A percentile compares a stretch with the other conserved stretches of the same genome.
Evolutionary conservation across 30 jellyfish, hydroid and myxozoan species (phyloP).

Genomic region (Hydractinia echinata): DNA sequence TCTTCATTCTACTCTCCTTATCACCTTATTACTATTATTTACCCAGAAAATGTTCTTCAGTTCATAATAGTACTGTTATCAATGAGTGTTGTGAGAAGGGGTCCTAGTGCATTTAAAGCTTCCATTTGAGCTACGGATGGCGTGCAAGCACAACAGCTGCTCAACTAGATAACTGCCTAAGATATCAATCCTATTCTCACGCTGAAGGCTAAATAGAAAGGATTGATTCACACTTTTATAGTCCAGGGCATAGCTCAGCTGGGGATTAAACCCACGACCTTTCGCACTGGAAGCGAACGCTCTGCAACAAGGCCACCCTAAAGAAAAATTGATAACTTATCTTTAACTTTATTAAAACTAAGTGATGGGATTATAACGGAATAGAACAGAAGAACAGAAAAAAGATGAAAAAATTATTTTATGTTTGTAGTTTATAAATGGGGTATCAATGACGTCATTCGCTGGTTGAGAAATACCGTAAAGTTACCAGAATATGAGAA

Average conservation of each 20-base stretch:
- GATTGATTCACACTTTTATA: too few species aligned
- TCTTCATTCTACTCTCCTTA: background rate
- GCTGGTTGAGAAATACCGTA: constrained; percentile 57
- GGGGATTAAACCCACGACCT: too few species aligned
- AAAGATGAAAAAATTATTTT: background rate
- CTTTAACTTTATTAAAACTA: background rate
- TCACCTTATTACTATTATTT: background rate
- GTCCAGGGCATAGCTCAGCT: too few species aligned
- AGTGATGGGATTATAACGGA: background rate
- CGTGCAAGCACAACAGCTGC: too few species aligned
- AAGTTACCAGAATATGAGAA: constrained; percentile 65
- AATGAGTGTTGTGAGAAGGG: too few species aligned
- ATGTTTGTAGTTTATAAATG: constrained; percentile 68
- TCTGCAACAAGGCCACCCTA: background rate
- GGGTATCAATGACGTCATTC: constrained; percentile 53
- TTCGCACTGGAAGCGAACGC: too few species aligned
- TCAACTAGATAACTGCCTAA: too few species aligned
- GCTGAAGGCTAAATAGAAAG: too few species aligned
- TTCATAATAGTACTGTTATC: too few species aligned
- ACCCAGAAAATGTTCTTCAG: too few species aligned
- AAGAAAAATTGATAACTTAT: background rate
- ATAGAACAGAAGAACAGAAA: background rate
- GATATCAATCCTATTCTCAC: too few species aligned
- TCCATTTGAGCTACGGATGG: background rate
- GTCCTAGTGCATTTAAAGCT: too few species aligned